phyloP scores from a whole-genome alignment of 1,140 invertebrate genomes.

The Oncopodura yosiiana region DNA sequence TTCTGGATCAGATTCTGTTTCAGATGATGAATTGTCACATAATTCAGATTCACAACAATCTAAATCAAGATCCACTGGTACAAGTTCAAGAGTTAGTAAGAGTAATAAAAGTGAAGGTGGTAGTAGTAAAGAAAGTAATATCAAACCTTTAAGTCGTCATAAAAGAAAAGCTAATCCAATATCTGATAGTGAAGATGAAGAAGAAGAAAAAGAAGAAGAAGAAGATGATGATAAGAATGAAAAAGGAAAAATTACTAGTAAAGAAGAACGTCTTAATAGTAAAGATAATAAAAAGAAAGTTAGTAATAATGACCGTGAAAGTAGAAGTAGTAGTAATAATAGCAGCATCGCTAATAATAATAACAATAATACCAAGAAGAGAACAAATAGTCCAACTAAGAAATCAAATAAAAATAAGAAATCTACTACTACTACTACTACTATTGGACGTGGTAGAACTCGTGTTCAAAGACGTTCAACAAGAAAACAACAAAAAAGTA shows the following conservation, averaged over 20 bases:
- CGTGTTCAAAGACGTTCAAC: neutral
- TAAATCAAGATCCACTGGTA: too few species aligned
- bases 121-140: too few species aligned
- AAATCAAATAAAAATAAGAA: too few species aligned
- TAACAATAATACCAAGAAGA: too few species aligned
- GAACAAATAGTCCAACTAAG: too few species aligned
- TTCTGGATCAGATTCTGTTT: neutral
- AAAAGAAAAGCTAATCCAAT: constrained; percentile 3
- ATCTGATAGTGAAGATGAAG: constrained; percentile 15
- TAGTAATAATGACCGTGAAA: constrained; percentile 7
- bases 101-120: too few species aligned
- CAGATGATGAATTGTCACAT: too few species aligned
- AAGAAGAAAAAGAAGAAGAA: constrained; percentile 20
- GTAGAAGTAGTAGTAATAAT: neutral
- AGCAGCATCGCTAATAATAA: neutral
- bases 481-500: constrained; percentile 4
- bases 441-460: neutral
- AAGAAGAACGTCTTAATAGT: neutral
- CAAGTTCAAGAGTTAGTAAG: too few species aligned
- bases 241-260: neutral
- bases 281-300: constrained; percentile 17
- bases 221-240: neutral
- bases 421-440: too few species aligned
- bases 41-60: too few species aligned
- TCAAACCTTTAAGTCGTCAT: too few species aligned